Evolutionary conservation across 2,888 invertebrate genomes (phyloP).

Genomic region (Chloroclysta siterata): DNA sequence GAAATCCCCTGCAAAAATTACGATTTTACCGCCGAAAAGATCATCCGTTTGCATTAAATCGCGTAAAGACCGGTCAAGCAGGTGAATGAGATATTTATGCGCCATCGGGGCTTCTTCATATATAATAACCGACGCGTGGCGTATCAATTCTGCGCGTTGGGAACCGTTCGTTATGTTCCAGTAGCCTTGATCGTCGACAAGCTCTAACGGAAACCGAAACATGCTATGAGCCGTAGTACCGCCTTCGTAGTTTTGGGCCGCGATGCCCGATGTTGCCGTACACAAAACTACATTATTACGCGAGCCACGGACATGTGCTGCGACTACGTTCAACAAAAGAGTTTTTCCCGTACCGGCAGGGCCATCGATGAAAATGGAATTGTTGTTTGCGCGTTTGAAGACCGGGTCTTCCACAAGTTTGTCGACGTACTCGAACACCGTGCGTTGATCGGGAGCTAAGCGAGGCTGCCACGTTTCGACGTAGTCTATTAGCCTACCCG

Average conservation of each 20-base stretch:
- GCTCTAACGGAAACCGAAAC: no score
- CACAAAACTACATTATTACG: background rate
- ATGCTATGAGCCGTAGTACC: no score
- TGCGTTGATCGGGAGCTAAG: no score
- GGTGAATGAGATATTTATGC: background rate
- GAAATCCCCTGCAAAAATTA: conserved; percentile 28
- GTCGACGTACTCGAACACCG: no score
- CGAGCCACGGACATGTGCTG: background rate
- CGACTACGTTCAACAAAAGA: background rate
- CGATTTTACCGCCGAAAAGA: conserved; percentile 15
- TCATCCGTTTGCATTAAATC: background rate
- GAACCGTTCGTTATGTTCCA: background rate
- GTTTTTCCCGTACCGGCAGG: no score
- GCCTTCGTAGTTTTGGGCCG: no score
- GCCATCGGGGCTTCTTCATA: background rate
- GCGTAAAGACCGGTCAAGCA: background rate
- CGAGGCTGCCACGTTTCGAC: no score
- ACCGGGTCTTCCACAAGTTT: no score
- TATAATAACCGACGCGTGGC: background rate
- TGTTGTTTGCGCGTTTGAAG: no score
- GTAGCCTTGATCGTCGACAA: background rate
- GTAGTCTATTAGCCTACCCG: background rate
- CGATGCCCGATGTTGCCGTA: no score
- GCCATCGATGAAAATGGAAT: no score
- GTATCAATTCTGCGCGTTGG: background rate